phyloP scores from a whole-genome alignment of 30 jellyfish, hydroid and myxozoan species.

The Hydractinia echinata region DNA sequence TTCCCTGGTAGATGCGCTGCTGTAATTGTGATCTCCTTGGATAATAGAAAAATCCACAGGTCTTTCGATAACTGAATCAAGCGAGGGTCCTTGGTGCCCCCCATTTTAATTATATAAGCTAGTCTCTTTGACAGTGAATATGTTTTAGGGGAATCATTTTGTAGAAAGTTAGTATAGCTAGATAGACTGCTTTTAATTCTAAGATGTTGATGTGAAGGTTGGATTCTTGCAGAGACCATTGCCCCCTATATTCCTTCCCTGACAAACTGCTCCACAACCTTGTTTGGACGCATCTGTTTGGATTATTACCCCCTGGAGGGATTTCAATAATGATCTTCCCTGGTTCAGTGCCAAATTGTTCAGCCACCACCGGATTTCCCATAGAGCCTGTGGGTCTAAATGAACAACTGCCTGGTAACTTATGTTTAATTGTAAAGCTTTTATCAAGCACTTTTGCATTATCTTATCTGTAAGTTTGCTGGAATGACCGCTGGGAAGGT shows the following conservation, averaged over 20 bases:
- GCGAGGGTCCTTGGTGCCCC: conserved; percentile 23
- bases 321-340: conserved; percentile 4
- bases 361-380: conserved; percentile 35
- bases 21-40: conserved; percentile 28
- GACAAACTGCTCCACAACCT: conserved; percentile 42
- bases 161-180: conserved; percentile 4
- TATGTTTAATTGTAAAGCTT: neutral
- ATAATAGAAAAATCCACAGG: neutral
- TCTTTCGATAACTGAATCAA: neutral
- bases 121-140: conserved; percentile 17
- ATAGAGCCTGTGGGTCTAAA: neutral
- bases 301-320: neutral
- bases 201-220: conserved; percentile 22
- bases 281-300: conserved; percentile 22
- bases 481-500: conserved; percentile 37
- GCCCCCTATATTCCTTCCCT: conserved; percentile 26
- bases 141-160: neutral
- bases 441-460: conserved; percentile 13
- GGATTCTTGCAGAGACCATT: conserved; percentile 22
- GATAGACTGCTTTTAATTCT: conserved; percentile 36
- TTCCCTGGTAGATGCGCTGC: conserved; percentile 19
- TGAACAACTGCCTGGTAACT: neutral
- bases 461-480: conserved; percentile 16
- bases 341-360: conserved; percentile 20
- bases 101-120: conserved; percentile 7